Evolutionary conservation across 64 coral and sea anemone species (phyloP).

Genomic region (Pocillopora verrucosa): DNA sequence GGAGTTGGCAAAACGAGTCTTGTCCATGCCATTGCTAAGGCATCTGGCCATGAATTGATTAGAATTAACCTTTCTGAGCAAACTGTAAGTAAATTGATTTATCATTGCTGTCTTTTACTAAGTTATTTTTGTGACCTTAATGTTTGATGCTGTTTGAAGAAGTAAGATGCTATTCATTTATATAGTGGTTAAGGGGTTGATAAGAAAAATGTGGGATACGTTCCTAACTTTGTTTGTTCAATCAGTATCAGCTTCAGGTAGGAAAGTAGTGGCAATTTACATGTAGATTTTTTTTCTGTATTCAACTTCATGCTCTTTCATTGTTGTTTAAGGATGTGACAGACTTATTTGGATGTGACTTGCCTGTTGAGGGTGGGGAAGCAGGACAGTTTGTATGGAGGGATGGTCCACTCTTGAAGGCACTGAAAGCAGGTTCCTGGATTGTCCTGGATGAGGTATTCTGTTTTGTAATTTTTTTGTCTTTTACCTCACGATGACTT

Average conservation of each 20-base stretch:
- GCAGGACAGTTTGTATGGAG: slow-evolving; percentile 94
- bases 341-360: slow-evolving; percentile 94
- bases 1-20: slow-evolving; percentile 98
- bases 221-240: no score
- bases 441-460: slow-evolving; percentile 95
- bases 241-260: no score
- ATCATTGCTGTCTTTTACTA: background rate
- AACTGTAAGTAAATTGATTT: slow-evolving; percentile 69
- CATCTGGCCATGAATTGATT: slow-evolving; percentile 79
- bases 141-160: background rate
- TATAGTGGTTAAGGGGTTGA: no score
- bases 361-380: slow-evolving; percentile 85
- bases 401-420: slow-evolving; percentile 87
- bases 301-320: background rate
- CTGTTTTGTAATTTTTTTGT: background rate
- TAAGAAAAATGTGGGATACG: no score
- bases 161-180: no score
- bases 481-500: background rate
- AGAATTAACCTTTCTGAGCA: slow-evolving; percentile 96
- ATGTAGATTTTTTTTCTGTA: background rate
- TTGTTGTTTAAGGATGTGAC: slow-evolving; percentile 77
- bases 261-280: background rate
- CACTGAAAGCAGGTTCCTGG: slow-evolving; percentile 93
- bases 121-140: background rate
- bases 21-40: slow-evolving; percentile 94